Percentiles rank a stretch among this genome's conserved stretches.
Evolutionary conservation across 2,888 invertebrate species (phyloP).

Genomic region (Drosophila affinis): DNA sequence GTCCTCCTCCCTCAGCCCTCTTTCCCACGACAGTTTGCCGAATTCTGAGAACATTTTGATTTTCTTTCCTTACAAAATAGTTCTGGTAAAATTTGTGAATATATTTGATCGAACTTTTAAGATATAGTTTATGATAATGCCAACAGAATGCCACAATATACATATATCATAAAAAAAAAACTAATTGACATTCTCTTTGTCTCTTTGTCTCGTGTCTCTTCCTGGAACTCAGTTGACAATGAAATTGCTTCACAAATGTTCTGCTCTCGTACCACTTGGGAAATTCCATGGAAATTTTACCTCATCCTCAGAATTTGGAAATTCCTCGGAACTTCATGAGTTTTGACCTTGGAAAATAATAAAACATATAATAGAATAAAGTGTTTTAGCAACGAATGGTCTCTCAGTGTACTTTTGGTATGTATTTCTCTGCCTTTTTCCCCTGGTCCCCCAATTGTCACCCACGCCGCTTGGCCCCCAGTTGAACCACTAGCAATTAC

Average conservation of each 20-base stretch:
- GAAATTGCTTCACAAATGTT: not conserved
- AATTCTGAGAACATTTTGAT: not conserved
- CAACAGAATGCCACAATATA: not conserved
- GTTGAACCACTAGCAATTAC: constrained; percentile 53
- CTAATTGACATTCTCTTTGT: no score
- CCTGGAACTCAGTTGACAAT: not conserved
- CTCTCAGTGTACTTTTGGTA: not conserved
- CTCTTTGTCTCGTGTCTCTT: not conserved
- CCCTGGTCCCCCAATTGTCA: not conserved
- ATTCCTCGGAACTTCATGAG: no score
- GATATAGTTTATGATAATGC: not conserved
- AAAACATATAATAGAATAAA: not conserved
- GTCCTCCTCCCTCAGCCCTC: not conserved
- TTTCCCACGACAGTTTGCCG: not conserved
- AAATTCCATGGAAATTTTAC: not conserved
- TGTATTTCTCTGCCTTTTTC: not conserved
- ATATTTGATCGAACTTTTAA: not conserved
- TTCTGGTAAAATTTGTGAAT: not conserved
- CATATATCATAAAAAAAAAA: not conserved
- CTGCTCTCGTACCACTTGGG: no score
- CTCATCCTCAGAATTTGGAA: no score
- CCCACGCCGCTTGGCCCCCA: constrained; percentile 57
- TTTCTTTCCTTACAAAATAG: not conserved
- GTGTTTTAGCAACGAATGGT: not conserved
- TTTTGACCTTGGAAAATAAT: no score